These are phyloP conservation scores for Steinernema khuongi DNA, from an alignment of 1,140 invertebrate species.

Conservation along the genomic window DNA sequence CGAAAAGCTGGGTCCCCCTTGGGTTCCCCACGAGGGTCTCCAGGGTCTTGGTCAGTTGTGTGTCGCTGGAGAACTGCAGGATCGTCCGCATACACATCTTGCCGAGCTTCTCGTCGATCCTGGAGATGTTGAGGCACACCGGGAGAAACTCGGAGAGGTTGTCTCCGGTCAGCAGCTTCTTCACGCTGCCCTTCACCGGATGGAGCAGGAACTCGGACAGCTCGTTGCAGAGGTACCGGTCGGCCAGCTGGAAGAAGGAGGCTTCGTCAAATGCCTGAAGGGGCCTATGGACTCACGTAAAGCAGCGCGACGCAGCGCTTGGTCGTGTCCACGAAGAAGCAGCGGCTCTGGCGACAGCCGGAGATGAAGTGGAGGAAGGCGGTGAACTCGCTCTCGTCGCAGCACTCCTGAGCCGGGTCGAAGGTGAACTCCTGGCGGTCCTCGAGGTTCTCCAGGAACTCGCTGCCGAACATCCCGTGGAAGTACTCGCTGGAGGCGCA, in stretches of 20 bases:
- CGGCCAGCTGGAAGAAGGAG: conserved; percentile 3
- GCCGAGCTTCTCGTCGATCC: not conserved
- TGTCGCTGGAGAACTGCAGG: not conserved
- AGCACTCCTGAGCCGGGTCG: not conserved
- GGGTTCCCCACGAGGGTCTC: not conserved
- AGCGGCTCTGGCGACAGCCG: not conserved
- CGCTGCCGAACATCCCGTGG: conserved; percentile 9
- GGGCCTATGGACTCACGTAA: not conserved
- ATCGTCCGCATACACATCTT: not conserved
- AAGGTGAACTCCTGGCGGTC: not conserved
- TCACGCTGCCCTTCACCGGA: not conserved
- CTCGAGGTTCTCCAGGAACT: not conserved
- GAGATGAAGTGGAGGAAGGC: conserved; percentile 8
- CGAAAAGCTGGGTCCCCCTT: not conserved
- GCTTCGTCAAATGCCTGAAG: not conserved
- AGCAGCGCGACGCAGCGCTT: not conserved
- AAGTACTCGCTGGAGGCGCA: conserved; percentile 14
- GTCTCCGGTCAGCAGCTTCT: not conserved
- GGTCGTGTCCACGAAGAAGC: not conserved
- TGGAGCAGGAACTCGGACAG: not conserved
- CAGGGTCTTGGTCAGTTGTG: not conserved
- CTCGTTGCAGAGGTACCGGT: conserved; percentile 2
- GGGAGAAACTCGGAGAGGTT: conserved; percentile 12
- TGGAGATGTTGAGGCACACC: not conserved
- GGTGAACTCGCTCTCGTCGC: not conserved